Base-by-base conservation (phyloP, 2,888 invertebrate genomes). In the Carabus problematicus region DNA sequence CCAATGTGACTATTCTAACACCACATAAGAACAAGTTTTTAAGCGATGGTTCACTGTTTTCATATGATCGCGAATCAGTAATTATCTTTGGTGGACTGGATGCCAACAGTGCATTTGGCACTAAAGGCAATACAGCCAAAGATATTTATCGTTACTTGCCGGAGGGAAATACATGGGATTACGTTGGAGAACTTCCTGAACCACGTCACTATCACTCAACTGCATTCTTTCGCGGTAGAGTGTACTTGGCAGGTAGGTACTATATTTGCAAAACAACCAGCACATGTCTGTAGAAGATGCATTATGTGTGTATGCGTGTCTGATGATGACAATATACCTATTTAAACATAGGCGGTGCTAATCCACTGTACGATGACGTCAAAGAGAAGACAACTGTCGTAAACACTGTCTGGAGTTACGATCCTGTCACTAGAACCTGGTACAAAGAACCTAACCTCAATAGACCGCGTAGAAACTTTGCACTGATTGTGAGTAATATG, bases 21-120 rank as follows among this genome's bases (percentile, higher is more conserved):
- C 29, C 29, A 29, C 29, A 29, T 2, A 29, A 29, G 6, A 29
- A 84, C 74, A 83, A 83, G 73, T 86, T 85, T 74, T 80, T 83
- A 8, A 73, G 79, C 0, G 84, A 85, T 39, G 83, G 83, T 0
- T 87, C 87, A 0, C 78, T 88, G 1, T 87, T 86, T 75, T 84
- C 85, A 73, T 82, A 84, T 76, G 87, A 87, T 61, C 81, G 85
- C 40, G 89, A 89, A 75, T 85, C 88, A 0, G 85, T 91, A 3
- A 79, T 91, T 9, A 85, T 91, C 12, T 89, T 91, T 75, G 91
- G 91, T 4, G 91, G 91, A 2, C 85, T 88, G 19, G 89, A 91
- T 79, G 89, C 89, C 4, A 88, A 88, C 74, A 82, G 82, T 11
- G 78, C 84, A 3, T 87, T 86, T 72, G 87, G 87, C 0, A 73